These are phyloP conservation scores for Sorex maritimensis DNA, from an alignment of 2,797 vertebrate genomes.

Conservation along the genomic window DNA sequence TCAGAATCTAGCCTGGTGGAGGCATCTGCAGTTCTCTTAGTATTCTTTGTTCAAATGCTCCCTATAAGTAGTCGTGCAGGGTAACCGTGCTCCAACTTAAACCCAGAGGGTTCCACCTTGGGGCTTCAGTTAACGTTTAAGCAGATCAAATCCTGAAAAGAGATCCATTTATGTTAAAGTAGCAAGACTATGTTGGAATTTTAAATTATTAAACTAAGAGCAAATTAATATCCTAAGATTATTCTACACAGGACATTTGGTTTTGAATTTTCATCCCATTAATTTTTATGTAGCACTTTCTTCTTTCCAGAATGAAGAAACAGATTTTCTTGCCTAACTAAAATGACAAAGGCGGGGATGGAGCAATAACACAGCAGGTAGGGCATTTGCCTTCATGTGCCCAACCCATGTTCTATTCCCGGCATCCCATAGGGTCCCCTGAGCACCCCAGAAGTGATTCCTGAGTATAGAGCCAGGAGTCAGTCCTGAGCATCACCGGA, in stretches of 20 bases:
- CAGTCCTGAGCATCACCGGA: too few species aligned
- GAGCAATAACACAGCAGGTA: too few species aligned
- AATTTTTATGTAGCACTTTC: slow-evolving; percentile 20
- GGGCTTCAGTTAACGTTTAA: slow-evolving; percentile 28
- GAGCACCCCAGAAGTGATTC: too few species aligned
- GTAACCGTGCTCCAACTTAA: neutral
- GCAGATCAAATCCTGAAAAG: neutral
- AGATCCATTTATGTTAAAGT: slow-evolving; percentile 34
- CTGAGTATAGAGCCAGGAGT: too few species aligned
- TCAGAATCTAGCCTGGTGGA: neutral
- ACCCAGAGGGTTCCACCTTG: neutral
- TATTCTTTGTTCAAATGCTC: neutral
- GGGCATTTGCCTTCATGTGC: too few species aligned
- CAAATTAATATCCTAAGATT: slow-evolving; percentile 25
- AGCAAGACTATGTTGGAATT: slow-evolving; percentile 5
- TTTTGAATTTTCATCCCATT: slow-evolving; percentile 41
- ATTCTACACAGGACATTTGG: slow-evolving; percentile 2
- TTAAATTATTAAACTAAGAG: slow-evolving; percentile 47
- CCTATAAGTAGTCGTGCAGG: neutral
- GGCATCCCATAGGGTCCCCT: too few species aligned
- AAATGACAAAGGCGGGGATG: neutral
- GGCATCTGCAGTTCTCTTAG: neutral
- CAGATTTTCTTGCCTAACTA: neutral
- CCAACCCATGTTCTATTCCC: too few species aligned
- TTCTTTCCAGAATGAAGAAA: slow-evolving; percentile 28